phyloP scores from a whole-genome alignment of 2,888 invertebrate genomes.

The Acanthosepion esculentum region DNA sequence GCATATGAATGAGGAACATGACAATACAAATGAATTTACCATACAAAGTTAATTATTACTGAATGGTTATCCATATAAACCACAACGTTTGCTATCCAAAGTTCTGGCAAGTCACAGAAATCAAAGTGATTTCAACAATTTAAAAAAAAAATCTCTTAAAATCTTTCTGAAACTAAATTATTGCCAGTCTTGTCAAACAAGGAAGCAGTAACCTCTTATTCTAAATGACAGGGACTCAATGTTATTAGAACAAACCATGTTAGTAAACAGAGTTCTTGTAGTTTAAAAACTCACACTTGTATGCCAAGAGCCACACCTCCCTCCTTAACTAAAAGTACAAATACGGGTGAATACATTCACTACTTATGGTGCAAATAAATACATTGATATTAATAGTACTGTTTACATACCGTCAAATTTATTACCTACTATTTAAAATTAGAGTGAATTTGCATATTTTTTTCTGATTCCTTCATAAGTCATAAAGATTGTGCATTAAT shows the following conservation, averaged over 20 bases:
- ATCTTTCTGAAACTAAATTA: not conserved
- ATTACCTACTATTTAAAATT: not conserved
- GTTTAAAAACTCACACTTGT: not conserved
- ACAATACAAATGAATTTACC: not conserved
- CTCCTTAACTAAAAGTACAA: not conserved
- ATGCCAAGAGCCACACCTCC: not conserved
- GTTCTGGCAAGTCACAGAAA: not conserved
- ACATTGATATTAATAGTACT: not conserved
- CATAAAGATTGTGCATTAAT: not conserved
- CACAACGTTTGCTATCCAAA: not conserved
- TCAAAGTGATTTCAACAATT: not conserved
- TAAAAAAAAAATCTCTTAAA: not conserved
- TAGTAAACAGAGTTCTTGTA: not conserved
- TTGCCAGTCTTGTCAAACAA: not conserved
- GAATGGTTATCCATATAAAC: not conserved
- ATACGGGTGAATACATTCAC: slow-evolving; percentile 45
- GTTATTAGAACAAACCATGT: not conserved
- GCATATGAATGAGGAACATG: slow-evolving; percentile 8
- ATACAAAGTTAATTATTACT: not conserved
- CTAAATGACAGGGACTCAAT: not conserved
- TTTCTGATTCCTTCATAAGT: not conserved
- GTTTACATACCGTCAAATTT: slow-evolving; percentile 35
- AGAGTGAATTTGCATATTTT: not conserved
- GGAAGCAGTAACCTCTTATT: not conserved
- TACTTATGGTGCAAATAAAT: slow-evolving; percentile 23